Conservation (phyloP, 2,113 vertebrate species). For the Ceyx cyanopectus region DNA sequence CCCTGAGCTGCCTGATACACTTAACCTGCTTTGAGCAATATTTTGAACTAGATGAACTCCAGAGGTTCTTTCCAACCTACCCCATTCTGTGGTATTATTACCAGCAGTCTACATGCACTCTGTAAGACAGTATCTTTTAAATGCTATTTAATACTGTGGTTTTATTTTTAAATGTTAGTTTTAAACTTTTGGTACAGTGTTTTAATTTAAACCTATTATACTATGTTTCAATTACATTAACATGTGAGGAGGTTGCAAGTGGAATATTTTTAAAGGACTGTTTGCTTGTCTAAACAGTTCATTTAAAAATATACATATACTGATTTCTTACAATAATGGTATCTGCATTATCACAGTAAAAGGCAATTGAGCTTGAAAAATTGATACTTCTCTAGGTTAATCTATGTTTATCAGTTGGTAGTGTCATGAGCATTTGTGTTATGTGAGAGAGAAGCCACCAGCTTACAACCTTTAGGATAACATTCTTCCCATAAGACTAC, state of each 20-base stretch:
- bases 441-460: background rate
- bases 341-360: background rate
- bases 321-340: background rate
- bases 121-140: background rate
- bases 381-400: background rate
- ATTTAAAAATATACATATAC: background rate
- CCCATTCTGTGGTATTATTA: background rate
- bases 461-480: background rate
- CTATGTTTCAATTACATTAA: background rate
- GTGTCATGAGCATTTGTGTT: background rate
- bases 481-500: background rate
- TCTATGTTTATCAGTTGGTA: background rate
- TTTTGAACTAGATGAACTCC: background rate
- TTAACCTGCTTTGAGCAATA: background rate
- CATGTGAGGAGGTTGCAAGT: accelerated
- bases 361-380: background rate
- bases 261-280: background rate
- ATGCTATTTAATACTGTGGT: background rate
- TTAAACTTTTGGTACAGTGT: background rate
- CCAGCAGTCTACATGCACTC: accelerated
- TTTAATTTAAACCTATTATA: background rate
- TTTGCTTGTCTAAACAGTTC: background rate
- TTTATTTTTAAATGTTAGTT: background rate
- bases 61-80: background rate
- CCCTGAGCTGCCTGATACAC: background rate